Evolutionary conservation across 2,888 invertebrate genomes (phyloP), one percentile per base, ranked within the genome.

Genomic region (Pterostichus niger): DNA sequence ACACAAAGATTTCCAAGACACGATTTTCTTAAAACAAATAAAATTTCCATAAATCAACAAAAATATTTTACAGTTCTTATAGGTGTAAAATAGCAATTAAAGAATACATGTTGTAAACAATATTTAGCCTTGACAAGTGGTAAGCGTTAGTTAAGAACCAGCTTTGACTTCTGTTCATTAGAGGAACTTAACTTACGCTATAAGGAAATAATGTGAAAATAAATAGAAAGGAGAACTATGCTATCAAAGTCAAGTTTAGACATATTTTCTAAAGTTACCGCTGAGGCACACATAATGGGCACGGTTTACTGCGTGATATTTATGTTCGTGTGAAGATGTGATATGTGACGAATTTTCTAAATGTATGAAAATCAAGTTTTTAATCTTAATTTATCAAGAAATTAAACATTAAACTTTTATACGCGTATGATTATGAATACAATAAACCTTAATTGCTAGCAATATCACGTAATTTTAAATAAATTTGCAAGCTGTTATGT

Each of bases 171-270:
- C 3, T 71, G 68, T 44, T 71, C 17, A 40, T 44, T 13, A 59
- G 24, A 31, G 11, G 59, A 59, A 9, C 13, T 71, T 3, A 44
- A 40, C 13, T 71, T 71, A 17, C n/a, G n/a, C 54, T 17, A 61
- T 64, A 35, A 71, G 68, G 68, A 76, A 76, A 76, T 76, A 56
- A 49, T 76, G 76, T 56, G 54, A 76, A 76, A 54, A 76, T 17
- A 68, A 35, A 17, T 68, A 76, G 76, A 76, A 76, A 76, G 56
- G 76, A 76, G 33, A 54, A 35, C 56, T 15, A 13, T 71, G 24
- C 11, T 17, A 44, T 40, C 54, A 75, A 54, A 54, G 76, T 76
- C 76, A 76, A 76, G 76, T 76, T 76, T 76, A 76, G 13, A 75
- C 24, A 54, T 24, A 76, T 76, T 76, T 76, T 71, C 68, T 71